These are phyloP conservation scores for Melanotaenia boesemani DNA, from an alignment of 2,797 vertebrate species.

Conservation along the genomic window DNA sequence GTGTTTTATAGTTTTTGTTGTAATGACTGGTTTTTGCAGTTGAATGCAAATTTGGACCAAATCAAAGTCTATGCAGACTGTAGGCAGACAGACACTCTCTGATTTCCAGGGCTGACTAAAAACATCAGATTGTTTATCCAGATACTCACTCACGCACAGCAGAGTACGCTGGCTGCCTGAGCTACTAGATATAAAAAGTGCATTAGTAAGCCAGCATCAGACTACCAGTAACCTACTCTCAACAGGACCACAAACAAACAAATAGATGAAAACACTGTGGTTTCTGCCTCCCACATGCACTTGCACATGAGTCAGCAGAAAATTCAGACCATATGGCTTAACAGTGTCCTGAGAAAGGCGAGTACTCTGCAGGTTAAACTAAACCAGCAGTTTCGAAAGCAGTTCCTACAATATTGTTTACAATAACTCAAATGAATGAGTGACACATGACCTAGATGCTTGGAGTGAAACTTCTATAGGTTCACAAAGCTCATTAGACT, in stretches of 20 bases:
- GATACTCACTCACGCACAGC: slow-evolving; percentile 53
- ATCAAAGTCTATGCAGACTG: slow-evolving; percentile 41
- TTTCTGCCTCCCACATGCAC: slow-evolving; percentile 67
- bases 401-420: slow-evolving; percentile 21
- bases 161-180: slow-evolving; percentile 32
- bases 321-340: slow-evolving; percentile 67
- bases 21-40: slow-evolving; percentile 1
- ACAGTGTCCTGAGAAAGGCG: slow-evolving; percentile 55
- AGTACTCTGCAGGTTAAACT: slow-evolving; percentile 43
- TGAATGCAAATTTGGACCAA: slow-evolving; percentile 14
- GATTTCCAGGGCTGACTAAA: slow-evolving; percentile 40
- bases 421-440: slow-evolving; percentile 11
- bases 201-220: slow-evolving; percentile 55
- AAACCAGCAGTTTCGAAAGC: slow-evolving; percentile 21
- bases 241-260: slow-evolving; percentile 65
- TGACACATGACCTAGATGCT: slow-evolving; percentile 22
- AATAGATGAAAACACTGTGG: slow-evolving; percentile 56
- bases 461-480: slow-evolving; percentile 17
- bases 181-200: slow-evolving; percentile 52
- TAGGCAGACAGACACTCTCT: slow-evolving; percentile 40
- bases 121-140: slow-evolving; percentile 40
- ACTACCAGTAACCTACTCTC: slow-evolving; percentile 54
- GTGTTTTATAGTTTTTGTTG: neutral
- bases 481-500: slow-evolving; percentile 10
- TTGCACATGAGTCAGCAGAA: slow-evolving; percentile 78